Evolutionary conservation across 30 jellyfish, hydroid and myxozoan genomes (phyloP).

Genomic region (Catostylus mosaicus): DNA sequence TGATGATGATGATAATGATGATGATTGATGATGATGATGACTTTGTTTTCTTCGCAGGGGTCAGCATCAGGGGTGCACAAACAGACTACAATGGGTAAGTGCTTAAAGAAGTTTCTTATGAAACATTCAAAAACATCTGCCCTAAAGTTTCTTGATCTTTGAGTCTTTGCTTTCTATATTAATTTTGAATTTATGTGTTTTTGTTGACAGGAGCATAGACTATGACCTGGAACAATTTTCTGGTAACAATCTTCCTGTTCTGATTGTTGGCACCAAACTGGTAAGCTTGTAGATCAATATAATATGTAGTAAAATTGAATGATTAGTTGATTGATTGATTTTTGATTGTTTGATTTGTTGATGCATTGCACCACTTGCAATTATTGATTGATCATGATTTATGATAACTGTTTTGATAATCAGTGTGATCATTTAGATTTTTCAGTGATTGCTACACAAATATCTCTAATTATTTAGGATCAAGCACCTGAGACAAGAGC

Average conservation of each 20-base stretch:
- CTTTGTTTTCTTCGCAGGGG: constrained; percentile 31
- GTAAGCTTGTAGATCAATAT: constrained; percentile 23
- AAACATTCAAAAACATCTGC: too few species aligned
- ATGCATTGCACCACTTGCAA: too few species aligned
- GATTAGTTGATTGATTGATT: too few species aligned
- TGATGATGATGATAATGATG: background rate
- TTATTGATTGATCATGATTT: too few species aligned
- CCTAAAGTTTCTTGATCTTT: too few species aligned
- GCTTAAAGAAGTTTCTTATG: background rate
- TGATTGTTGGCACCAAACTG: constrained; percentile 67
- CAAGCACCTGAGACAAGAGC: constrained; percentile 62
- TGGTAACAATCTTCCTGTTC: constrained; percentile 64
- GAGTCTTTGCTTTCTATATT: background rate
- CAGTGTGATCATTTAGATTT: background rate
- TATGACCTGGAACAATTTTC: constrained; percentile 45
- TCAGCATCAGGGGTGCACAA: constrained; percentile 42
- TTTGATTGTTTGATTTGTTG: too few species aligned
- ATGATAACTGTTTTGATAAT: background rate
- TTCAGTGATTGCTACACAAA: background rate
- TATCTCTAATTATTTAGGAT: too few species aligned
- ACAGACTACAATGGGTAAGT: constrained; percentile 46
- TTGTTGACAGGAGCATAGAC: constrained; percentile 28
- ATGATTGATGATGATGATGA: background rate
- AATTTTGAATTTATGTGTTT: background rate
- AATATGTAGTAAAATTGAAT: background rate